Evolutionary conservation across 2,797 vertebrate species (phyloP).

Genomic region (Tachyglossus aculeatus): DNA sequence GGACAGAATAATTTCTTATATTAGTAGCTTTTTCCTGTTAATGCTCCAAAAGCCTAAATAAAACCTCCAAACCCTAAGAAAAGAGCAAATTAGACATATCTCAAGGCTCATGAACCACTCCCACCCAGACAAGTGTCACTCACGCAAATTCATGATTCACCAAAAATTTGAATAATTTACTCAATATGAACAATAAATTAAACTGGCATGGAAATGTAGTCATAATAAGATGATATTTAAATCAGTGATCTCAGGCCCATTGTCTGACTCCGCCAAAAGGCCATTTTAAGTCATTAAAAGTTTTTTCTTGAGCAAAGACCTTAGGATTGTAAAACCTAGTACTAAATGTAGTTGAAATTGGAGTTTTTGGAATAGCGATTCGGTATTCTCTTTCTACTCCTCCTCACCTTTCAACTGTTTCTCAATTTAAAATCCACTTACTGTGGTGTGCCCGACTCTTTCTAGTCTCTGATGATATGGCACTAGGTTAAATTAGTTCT

Average conservation of each 20-base stretch:
- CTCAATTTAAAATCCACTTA: conserved; percentile 13
- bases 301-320: conserved; percentile 15
- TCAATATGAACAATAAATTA: conserved; percentile 11
- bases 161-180: conserved; percentile 3
- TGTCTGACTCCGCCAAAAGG: conserved; percentile 28
- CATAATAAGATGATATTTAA: conserved; percentile 9
- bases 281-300: conserved; percentile 32
- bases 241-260: not conserved
- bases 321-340: not conserved
- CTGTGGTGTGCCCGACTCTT: not conserved
- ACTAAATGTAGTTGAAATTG: not conserved
- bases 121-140: not conserved
- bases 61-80: not conserved
- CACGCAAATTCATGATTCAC: not conserved
- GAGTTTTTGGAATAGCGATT: conserved; percentile 2
- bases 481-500: conserved; percentile 3
- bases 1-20: not conserved
- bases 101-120: not conserved
- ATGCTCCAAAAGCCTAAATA: conserved; percentile 10
- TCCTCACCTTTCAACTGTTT: conserved; percentile 27
- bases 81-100: not conserved
- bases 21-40: not conserved
- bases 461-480: not conserved
- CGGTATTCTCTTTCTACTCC: not conserved
- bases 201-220: conserved; percentile 20